Evolutionary conservation across 2,888 invertebrate species (phyloP).

Genomic region (Diarsia dahlii): DNA sequence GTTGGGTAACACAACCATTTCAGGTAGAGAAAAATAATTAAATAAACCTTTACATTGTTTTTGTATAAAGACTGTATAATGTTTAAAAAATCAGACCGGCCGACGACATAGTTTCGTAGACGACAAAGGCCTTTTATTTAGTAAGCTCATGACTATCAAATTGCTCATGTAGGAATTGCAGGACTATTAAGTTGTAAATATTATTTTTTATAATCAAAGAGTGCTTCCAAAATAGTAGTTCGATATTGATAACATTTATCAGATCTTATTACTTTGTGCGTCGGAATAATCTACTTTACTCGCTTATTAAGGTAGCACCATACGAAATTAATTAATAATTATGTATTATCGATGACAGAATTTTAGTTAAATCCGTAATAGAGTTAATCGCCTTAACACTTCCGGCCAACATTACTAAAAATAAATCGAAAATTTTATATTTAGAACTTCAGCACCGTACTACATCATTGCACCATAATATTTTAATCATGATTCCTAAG

Average conservation of each 20-base stretch:
- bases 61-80: not conserved
- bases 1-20: not conserved
- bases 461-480: not conserved
- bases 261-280: not conserved
- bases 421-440: not conserved
- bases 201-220: conserved; percentile 18
- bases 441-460: not conserved
- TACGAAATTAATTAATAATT: conserved; percentile 3
- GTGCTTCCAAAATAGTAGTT: conserved; percentile 5
- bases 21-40: not conserved
- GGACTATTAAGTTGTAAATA: not conserved
- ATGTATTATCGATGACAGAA: not conserved
- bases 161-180: not conserved
- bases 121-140: not conserved
- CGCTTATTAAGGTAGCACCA: not conserved
- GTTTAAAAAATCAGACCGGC: not conserved
- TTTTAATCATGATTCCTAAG: not conserved
- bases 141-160: not conserved
- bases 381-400: not conserved
- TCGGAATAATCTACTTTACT: not conserved
- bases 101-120: not conserved
- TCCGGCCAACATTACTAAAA: not conserved
- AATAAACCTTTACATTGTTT: not conserved
- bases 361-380: not conserved
- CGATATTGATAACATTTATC: conserved; percentile 39